These are phyloP conservation scores for Tetragonisca angustula DNA, from an alignment of 2,888 invertebrate genomes.

Conservation along the genomic window DNA sequence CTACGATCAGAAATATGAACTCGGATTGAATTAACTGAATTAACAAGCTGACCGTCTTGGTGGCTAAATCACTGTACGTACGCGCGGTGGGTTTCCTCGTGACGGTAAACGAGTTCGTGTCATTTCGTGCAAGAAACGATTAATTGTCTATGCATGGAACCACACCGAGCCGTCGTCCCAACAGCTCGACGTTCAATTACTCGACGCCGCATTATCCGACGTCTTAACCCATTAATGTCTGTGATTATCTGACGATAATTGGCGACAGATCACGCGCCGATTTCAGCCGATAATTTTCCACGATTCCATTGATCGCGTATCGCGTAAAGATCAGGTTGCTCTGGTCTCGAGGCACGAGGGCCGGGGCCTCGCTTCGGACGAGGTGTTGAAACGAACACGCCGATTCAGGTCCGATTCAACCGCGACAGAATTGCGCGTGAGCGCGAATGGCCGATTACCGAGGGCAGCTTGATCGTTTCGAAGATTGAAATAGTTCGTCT, in stretches of 20 bases:
- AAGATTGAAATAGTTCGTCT: slow-evolving; percentile 41
- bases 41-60: neutral
- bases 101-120: slow-evolving; percentile 19
- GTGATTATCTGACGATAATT: slow-evolving; percentile 10
- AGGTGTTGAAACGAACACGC: neutral
- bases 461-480: neutral
- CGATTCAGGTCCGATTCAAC: slow-evolving; percentile 1
- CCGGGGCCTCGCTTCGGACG: neutral
- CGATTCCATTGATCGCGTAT: slow-evolving; percentile 5
- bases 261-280: neutral
- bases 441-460: neutral
- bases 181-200: slow-evolving; percentile 17
- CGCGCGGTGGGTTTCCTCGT: neutral
- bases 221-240: slow-evolving; percentile 16
- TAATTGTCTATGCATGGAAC: slow-evolving; percentile 38
- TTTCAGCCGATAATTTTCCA: neutral
- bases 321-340: neutral
- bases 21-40: no score
- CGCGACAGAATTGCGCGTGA: neutral
- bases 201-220: neutral
- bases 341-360: neutral
- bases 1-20: neutral
- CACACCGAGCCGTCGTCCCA: slow-evolving; percentile 1
- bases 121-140: slow-evolving; percentile 31
- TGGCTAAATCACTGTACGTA: neutral